Evolutionary conservation across 2,888 invertebrate genomes (phyloP), one percentile per base, ranked within the genome.

Genomic region (Sipha maydis): DNA sequence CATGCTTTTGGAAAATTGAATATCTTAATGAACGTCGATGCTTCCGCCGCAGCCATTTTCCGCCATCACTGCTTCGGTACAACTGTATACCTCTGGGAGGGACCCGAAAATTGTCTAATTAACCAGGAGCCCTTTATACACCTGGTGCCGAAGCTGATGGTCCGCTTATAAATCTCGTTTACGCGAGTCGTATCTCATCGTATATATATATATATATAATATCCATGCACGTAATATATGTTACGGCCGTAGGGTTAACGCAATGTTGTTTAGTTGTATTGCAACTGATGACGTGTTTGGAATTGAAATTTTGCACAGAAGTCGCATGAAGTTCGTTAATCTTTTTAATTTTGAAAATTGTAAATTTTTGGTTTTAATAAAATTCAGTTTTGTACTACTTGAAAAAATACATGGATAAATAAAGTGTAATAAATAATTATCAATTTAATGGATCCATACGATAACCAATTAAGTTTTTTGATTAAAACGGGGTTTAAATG

Each of bases 121-220:
- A 86, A 79, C 85, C 79, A 34, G 69, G 38, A 78, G 54, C 78
- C n/a, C 69, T 78, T 48, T 54, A 41, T 41, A 71, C 85, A 86
- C 85, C 85, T 86, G 85, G 54, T 85, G 85, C 84, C 84, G 75
- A 14, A 21, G 73, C 84, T 31, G 84, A 73, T 34, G 54, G 83
- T 28, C 61, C 73, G 56, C 38, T 11, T 38, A 83, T 84, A 84
- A 75, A 75, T 84, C 75, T 84, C 61, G 56, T 84, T 54, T 56
- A 56, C 83, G 25, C 67, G 80, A 67, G 25, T 38, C 9, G 31
- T 78, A 78, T 41, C 41, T 41, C 41, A 31, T 31, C 54, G 78
- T 2, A 71, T 71, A 34, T 19, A 34, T 34, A 38, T 7, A 34
- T 17, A 34, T 17, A 25, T 14, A 69, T 28, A 69, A n/a, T n/a